A percentile compares a stretch with the other conserved stretches of the same genome.
Evolutionary conservation across 2,888 invertebrate species (phyloP).

Genomic region (Eubasilissa splendida): DNA sequence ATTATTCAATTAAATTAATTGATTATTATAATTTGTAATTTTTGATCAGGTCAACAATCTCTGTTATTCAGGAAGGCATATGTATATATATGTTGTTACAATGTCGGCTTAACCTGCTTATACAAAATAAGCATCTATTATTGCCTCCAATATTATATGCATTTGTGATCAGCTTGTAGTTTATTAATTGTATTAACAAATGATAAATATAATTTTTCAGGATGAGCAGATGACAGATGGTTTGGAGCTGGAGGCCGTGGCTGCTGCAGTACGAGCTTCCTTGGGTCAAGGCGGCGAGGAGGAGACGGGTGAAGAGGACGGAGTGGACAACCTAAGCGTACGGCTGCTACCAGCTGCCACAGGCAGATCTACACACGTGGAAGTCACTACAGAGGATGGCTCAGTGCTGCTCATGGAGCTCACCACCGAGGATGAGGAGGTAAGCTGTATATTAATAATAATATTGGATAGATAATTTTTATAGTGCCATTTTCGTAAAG

Average conservation of each 20-base stretch:
- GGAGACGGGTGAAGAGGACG: constrained; percentile 63
- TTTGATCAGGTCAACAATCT: too few relatives aligned
- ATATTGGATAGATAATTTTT: too few relatives aligned
- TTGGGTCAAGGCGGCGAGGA: constrained; percentile 62
- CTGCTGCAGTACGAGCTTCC: constrained; percentile 32
- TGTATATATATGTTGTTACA: too few relatives aligned
- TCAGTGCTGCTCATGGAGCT: constrained; percentile 68
- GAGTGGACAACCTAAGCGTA: constrained; percentile 40
- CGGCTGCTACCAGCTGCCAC: constrained; percentile 59
- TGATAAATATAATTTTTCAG: background rate
- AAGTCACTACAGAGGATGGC: constrained; percentile 68
- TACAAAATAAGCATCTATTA: too few relatives aligned
- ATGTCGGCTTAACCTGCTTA: too few relatives aligned
- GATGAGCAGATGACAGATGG: constrained; percentile 56
- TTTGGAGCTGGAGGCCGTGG: constrained; percentile 53
- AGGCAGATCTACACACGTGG: constrained; percentile 61
- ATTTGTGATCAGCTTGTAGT: too few relatives aligned
- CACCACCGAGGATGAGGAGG: constrained; percentile 63
- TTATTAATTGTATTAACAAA: too few relatives aligned
- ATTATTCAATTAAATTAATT: too few relatives aligned
- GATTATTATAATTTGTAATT: too few relatives aligned
- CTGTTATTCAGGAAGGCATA: too few relatives aligned
- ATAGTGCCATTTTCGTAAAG: too few relatives aligned
- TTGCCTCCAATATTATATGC: too few relatives aligned
- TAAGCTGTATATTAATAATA: constrained; percentile 30